Evolutionary conservation across 2,888 invertebrate genomes (phyloP).

Genomic region (Nephrotoma guestfalica): DNA sequence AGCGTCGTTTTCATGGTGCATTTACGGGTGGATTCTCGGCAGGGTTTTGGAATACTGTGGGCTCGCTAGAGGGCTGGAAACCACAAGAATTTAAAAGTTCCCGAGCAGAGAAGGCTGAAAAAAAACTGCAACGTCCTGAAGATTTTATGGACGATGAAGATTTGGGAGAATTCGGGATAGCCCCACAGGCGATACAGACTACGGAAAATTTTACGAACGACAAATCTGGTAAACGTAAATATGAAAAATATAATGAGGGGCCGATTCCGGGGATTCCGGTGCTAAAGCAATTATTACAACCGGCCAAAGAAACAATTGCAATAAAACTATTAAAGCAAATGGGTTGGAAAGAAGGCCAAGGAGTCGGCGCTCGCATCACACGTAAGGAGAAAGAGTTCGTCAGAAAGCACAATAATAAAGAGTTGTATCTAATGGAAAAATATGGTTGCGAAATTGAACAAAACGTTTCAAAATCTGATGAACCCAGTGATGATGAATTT

Average conservation of each 20-base stretch:
- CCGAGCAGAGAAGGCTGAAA: conserved; percentile 46
- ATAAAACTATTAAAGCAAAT: conserved; percentile 70
- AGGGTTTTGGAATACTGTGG: conserved; percentile 94
- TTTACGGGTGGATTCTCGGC: conserved; percentile 98
- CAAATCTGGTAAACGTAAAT: conserved; percentile 28
- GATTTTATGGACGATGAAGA: conserved; percentile 99
- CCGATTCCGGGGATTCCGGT: conserved; percentile 48
- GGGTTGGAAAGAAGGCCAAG: conserved; percentile 88
- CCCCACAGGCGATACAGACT: conserved; percentile 71
- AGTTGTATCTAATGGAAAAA: conserved; percentile 24
- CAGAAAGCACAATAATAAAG: conserved; percentile 20
- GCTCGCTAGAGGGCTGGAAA: conserved; percentile 88
- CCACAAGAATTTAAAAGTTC: conserved; percentile 87
- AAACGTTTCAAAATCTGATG: not conserved
- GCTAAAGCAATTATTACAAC: conserved; percentile 49
- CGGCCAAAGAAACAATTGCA: conserved; percentile 77
- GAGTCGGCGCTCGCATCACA: conserved; percentile 36
- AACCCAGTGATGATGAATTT: conserved; percentile 12
- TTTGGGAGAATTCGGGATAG: conserved; percentile 86
- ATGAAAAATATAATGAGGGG: conserved; percentile 17
- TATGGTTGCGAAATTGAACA: conserved; percentile 23
- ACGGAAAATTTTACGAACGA: conserved; percentile 50
- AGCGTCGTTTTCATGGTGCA: conserved; percentile 92
- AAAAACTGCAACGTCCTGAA: conserved; percentile 51
- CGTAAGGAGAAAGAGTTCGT: conserved; percentile 29